phyloP scores from a whole-genome alignment of 2,113 vertebrate species.

The Notiomystis cincta region DNA sequence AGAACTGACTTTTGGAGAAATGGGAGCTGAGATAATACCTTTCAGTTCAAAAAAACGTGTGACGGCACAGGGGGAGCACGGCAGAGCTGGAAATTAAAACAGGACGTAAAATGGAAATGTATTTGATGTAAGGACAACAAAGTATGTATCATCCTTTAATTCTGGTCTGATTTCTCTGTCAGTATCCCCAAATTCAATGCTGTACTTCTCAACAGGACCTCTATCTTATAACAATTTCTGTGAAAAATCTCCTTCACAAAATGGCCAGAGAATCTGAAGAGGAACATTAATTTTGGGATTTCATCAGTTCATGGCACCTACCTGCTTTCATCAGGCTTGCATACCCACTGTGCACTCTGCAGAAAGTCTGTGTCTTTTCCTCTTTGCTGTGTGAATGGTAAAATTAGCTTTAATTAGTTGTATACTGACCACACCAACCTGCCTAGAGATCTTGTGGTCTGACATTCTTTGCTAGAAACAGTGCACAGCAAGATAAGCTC shows the following conservation, averaged over 20 bases:
- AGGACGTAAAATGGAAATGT: constrained; percentile 18
- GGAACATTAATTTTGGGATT: background rate
- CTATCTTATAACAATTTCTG: background rate
- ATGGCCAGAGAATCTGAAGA: background rate
- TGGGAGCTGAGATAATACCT: background rate
- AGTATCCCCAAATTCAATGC: background rate
- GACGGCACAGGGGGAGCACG: background rate
- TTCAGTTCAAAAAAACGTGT: background rate
- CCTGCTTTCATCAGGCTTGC: background rate
- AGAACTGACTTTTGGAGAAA: constrained; percentile 26
- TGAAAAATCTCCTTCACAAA: background rate
- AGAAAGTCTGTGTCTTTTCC: background rate
- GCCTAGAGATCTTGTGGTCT: background rate
- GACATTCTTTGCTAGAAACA: background rate
- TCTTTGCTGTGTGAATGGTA: background rate
- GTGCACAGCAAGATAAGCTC: background rate
- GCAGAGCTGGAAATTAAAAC: constrained; percentile 23
- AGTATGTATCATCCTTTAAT: background rate
- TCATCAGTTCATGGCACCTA: background rate
- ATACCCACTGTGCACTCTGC: background rate
- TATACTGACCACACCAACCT: background rate
- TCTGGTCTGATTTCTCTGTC: background rate
- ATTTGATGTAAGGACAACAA: background rate
- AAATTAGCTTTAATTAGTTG: background rate
- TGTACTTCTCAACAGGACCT: background rate